phyloP scores from a whole-genome alignment of 1,140 invertebrate species.

The Centruroides sculpturatus region DNA sequence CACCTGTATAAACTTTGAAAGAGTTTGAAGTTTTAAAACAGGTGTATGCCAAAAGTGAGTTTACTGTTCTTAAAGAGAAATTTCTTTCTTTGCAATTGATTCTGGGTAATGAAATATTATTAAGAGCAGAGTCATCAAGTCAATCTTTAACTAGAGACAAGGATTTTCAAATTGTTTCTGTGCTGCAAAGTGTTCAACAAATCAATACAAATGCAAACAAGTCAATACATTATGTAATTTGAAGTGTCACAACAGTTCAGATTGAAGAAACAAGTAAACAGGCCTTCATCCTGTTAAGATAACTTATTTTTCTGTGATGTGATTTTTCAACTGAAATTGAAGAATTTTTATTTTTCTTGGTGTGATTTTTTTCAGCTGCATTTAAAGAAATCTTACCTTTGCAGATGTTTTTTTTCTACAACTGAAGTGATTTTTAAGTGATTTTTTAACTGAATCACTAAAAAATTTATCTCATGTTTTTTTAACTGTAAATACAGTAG shows the following conservation, averaged over 20 bases:
- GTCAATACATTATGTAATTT: not conserved
- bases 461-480: not conserved
- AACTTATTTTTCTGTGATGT: not conserved
- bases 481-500: not conserved
- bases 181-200: not conserved
- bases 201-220: not conserved
- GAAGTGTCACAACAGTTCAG: not conserved
- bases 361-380: not conserved
- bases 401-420: not conserved
- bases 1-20: not conserved
- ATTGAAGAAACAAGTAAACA: not conserved
- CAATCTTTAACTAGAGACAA: not conserved
- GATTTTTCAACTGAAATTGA: not conserved
- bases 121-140: not conserved
- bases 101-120: not conserved
- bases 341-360: not conserved
- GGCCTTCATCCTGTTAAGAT: not conserved
- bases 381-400: not conserved
- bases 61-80: not conserved
- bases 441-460: not conserved
- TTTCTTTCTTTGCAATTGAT: not conserved
- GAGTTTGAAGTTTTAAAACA: not conserved
- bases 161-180: not conserved
- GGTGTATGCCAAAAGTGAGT: not conserved
- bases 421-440: not conserved